A percentile compares a stretch with the other conserved stretches of the same genome.
Conservation (phyloP, 1,140 invertebrate species). For the Drosophila baimaii region DNA sequence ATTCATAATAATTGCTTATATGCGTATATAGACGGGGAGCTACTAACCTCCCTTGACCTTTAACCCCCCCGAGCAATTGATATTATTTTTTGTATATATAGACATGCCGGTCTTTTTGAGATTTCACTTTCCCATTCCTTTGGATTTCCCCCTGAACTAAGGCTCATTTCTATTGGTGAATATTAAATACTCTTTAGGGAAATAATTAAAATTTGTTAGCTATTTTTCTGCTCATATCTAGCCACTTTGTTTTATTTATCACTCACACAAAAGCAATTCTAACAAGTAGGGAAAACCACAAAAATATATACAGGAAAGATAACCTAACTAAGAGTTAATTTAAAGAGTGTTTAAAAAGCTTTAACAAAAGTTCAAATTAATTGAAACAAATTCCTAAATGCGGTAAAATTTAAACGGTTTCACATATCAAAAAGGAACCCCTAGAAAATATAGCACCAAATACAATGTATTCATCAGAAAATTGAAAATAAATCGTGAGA, state of each 20-base stretch:
- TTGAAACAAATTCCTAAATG: not conserved
- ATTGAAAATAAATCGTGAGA: not conserved
- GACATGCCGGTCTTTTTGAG: constrained; percentile 3
- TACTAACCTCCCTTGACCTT: constrained; percentile 38
- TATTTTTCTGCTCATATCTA: too few relatives aligned
- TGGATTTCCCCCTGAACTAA: constrained; percentile 2
- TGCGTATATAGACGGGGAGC: constrained; percentile 1
- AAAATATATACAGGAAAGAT: too few relatives aligned
- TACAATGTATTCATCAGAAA: not conserved
- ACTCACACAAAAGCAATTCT: too few relatives aligned
- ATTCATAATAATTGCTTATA: constrained; percentile 12
- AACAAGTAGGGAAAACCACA: too few relatives aligned
- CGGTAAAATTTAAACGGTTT: not conserved
- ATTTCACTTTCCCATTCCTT: not conserved
- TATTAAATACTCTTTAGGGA: not conserved
- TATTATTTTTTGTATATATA: constrained; percentile 2
- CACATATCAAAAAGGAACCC: not conserved
- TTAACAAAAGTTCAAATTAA: not conserved
- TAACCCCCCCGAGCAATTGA: constrained; percentile 3
- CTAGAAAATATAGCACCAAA: too few relatives aligned
- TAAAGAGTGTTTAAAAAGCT: too few relatives aligned
- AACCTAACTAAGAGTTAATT: too few relatives aligned
- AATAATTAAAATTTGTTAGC: not conserved
- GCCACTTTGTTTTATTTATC: too few relatives aligned
- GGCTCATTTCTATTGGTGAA: not conserved